Base-by-base conservation (phyloP, 1,140 invertebrate genomes). In the Mamestra configurata region DNA sequence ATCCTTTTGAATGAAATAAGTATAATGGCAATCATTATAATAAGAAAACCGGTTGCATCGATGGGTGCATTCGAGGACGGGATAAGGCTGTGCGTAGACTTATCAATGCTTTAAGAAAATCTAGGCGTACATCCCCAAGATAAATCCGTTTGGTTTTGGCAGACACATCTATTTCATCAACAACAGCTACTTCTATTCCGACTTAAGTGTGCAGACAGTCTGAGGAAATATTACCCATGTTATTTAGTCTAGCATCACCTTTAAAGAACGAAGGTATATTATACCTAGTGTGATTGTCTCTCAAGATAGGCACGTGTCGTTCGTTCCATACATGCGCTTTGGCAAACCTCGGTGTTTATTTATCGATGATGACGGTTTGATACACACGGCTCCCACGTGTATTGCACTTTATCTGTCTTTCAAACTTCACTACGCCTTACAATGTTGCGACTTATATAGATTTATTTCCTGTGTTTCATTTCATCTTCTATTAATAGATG, bases 331-430 rank as follows among this genome's bases (percentile, higher is more conserved):
- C 24, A 83, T 78, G 85, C 80, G 77, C 75, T 86, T 88, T 88
- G 86, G 86, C 86, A 88, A 64, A 68, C 46, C 31, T 77, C 37
- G 79, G 73, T 86, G 85, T 88, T 82, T 86, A 86, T 85, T 85
- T 84, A 84, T 88, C 80, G 76, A 6, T 40, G 49, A 55, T 72
- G 22, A 66, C 31, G 22, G 53, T 24, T 0, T 22, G 18, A 35
- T 83, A 78, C 85, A 86, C 79, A 72, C 57, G 22, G 10, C n/a
- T 20, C 6, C 40, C 86, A 83, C 86, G 82, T 84, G 85, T 18
- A 13, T 4, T 31, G 46, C 20, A 53, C 68, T 31, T 53, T 46
- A 71, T 71, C 40, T 70, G 10, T 24, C 37, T 40, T 8, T 64
- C 27, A 3, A 5, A 31, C 35, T 37, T 43, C 10, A 51, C 4